These are phyloP conservation scores for Tigriopus californicus DNA, from an alignment of 2,888 invertebrate genomes.

Conservation along the genomic window DNA sequence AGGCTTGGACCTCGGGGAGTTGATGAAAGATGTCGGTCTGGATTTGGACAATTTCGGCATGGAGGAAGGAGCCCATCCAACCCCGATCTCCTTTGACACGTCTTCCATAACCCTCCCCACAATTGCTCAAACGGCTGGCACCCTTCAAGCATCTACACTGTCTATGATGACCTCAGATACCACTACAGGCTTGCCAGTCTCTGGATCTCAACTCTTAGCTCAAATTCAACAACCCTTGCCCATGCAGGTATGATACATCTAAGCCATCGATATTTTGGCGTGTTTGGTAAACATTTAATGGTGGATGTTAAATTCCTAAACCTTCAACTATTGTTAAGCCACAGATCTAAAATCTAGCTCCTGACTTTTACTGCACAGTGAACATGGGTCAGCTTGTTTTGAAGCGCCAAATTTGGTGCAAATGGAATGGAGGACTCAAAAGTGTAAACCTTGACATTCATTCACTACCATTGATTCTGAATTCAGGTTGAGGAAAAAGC, in stretches of 20 bases:
- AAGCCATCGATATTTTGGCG: background rate
- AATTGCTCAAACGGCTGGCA: too few species aligned
- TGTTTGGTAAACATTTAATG: background rate
- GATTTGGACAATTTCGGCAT: background rate
- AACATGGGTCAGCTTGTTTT: too few species aligned
- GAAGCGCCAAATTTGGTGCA: too few species aligned
- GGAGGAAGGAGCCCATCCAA: background rate
- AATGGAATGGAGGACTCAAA: too few species aligned
- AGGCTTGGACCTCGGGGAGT: slow-evolving; percentile 7
- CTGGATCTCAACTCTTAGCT: slow-evolving; percentile 9
- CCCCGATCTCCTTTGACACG: background rate
- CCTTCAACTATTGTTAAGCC: too few species aligned
- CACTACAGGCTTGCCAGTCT: background rate
- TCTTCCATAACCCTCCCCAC: background rate
- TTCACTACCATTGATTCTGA: too few species aligned
- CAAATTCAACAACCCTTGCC: slow-evolving; percentile 12
- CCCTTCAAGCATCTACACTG: background rate
- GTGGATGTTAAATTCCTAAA: too few species aligned
- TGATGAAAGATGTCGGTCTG: slow-evolving; percentile 13
- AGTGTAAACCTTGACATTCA: too few species aligned
- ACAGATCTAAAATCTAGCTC: too few species aligned
- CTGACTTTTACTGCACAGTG: too few species aligned
- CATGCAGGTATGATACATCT: background rate
- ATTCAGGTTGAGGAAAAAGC: too few species aligned
- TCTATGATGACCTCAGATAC: background rate